Evolutionary conservation across 2,797 vertebrate species (phyloP).

Genomic region (Pseudomugil tenellus): DNA sequence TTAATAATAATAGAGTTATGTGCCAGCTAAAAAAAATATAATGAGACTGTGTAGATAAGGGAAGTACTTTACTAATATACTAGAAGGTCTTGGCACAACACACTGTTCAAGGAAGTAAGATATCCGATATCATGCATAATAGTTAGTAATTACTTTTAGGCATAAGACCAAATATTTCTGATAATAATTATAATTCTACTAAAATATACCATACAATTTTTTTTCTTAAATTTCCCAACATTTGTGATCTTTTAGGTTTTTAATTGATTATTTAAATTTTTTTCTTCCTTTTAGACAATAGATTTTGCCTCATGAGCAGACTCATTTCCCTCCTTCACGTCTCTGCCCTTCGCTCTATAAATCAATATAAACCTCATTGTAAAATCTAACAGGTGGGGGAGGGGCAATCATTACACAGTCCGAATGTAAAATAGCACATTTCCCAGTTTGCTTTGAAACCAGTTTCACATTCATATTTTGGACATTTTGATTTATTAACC

Average conservation of each 20-base stretch:
- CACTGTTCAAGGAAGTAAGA: neutral
- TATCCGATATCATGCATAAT: neutral
- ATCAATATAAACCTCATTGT: too few species aligned
- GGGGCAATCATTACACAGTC: too few species aligned
- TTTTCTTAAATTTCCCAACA: neutral
- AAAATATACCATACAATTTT: neutral
- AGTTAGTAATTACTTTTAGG: neutral
- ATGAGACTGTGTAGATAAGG: neutral
- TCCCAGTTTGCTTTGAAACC: neutral
- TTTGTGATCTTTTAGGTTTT: too few species aligned
- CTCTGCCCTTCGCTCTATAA: too few species aligned
- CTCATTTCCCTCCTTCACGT: too few species aligned
- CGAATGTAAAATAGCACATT: neutral
- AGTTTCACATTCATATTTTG: neutral
- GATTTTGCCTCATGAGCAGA: too few species aligned
- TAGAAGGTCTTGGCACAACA: neutral
- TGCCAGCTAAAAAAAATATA: neutral
- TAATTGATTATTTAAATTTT: too few species aligned
- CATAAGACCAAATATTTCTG: neutral
- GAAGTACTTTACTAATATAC: rapidly evolving
- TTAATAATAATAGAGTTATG: too few species aligned
- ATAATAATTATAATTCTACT: neutral
- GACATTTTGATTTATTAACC: neutral
- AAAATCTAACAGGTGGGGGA: too few species aligned
- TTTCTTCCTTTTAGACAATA: too few species aligned